Evolutionary conservation across 2,797 vertebrate species (phyloP).

Genomic region (Clarias platycephalus): DNA sequence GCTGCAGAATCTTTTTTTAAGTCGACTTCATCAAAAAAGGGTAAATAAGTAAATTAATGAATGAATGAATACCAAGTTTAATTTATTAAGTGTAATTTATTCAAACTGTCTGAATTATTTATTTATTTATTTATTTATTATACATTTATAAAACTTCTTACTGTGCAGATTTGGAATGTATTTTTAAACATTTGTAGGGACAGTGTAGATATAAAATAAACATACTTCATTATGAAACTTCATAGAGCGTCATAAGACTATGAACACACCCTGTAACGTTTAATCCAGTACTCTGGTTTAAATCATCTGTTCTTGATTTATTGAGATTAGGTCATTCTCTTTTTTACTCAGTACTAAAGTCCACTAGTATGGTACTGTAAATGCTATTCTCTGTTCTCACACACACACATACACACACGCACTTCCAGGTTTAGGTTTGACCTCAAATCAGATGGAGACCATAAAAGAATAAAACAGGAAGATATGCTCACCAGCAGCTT

Average conservation of each 20-base stretch:
- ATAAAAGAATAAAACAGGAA: not conserved
- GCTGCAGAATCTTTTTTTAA: too few relatives aligned
- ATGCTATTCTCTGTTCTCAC: not conserved
- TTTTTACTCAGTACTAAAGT: not conserved
- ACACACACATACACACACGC: not conserved
- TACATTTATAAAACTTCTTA: not conserved
- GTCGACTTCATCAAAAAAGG: not conserved
- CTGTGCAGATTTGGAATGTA: not conserved
- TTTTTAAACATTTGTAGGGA: not conserved
- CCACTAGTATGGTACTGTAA: not conserved
- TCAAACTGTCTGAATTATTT: not conserved
- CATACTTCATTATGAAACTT: not conserved
- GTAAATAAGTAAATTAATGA: not conserved
- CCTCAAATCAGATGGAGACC: not conserved
- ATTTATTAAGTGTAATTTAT: not conserved
- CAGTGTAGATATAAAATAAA: not conserved
- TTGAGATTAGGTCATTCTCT: not conserved
- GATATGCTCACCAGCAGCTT: constrained; percentile 74
- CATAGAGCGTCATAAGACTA: not conserved
- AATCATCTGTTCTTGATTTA: not conserved
- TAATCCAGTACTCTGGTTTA: not conserved
- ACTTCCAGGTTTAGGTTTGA: not conserved
- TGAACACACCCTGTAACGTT: not conserved
- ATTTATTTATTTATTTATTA: not conserved
- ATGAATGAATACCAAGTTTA: not conserved